A percentile compares a stretch with the other conserved stretches of the same genome.
Conservation (phyloP, 2,113 vertebrate genomes). For the Entomyzon cyanotis region DNA sequence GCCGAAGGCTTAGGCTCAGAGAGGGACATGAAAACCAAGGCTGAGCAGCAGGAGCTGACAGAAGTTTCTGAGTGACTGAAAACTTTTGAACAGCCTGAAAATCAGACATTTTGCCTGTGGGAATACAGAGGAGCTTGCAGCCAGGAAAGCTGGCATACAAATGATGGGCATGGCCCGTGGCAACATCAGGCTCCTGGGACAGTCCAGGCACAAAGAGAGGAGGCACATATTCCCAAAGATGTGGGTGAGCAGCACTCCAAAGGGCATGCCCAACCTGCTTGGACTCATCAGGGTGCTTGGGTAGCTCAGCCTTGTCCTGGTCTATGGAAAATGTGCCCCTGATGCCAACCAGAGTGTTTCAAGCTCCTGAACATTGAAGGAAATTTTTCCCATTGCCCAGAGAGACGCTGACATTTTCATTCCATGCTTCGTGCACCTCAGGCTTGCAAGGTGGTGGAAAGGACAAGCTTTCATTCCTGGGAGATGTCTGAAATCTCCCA, state of each 20-base stretch:
- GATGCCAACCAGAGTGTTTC: not conserved
- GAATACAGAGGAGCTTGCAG: not conserved
- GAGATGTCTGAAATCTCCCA: not conserved
- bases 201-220: not conserved
- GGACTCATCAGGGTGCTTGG: not conserved
- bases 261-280: not conserved
- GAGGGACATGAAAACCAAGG: slow-evolving; percentile 3
- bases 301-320: not conserved
- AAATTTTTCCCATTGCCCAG: not conserved
- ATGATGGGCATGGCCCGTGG: rapidly evolving
- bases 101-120: not conserved
- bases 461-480: rapidly evolving
- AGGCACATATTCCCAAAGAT: not conserved
- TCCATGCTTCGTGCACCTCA: not conserved
- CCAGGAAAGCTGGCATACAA: not conserved
- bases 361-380: not conserved
- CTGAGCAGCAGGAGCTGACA: slow-evolving; percentile 5
- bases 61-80: not conserved
- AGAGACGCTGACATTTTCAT: not conserved
- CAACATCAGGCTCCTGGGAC: not conserved
- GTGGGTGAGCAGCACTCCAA: not conserved
- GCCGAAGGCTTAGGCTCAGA: not conserved
- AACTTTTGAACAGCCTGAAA: not conserved
- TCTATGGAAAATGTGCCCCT: not conserved
- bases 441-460: not conserved